phyloP scores from a whole-genome alignment of 2,888 invertebrate genomes.

The Anoncus sp. region DNA sequence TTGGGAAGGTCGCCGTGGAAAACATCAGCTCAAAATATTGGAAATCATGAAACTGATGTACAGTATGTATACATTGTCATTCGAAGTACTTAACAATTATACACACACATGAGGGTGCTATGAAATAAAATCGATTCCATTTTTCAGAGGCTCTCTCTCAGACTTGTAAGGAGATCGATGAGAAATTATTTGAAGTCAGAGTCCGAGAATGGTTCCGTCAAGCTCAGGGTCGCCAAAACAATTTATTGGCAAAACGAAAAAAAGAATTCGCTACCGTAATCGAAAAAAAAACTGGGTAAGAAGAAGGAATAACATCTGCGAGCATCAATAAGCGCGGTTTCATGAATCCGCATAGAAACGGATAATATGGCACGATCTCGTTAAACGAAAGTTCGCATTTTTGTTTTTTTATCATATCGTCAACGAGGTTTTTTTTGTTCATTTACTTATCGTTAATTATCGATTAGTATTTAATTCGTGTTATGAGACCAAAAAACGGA shows the following conservation, averaged over 20 bases:
- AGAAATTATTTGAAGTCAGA: constrained; percentile 33
- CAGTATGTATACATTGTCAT: constrained; percentile 35
- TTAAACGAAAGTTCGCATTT: no score
- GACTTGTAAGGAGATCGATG: constrained; percentile 35
- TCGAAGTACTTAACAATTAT: constrained; percentile 33
- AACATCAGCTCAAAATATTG: constrained; percentile 35
- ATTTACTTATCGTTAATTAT: constrained; percentile 22
- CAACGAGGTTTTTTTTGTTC: constrained; percentile 37
- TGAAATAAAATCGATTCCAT: constrained; percentile 33
- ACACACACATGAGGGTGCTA: constrained; percentile 28
- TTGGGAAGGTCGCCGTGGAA: constrained; percentile 40
- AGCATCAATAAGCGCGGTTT: no score
- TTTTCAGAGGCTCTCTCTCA: constrained; percentile 44
- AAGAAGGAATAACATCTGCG: no score
- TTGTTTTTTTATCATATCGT: constrained; percentile 27
- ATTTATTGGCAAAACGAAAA: constrained; percentile 32
- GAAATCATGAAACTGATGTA: constrained; percentile 36
- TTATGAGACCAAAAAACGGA: constrained; percentile 23
- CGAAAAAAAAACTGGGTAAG: no score
- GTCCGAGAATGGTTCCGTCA: constrained; percentile 48
- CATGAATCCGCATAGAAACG: constrained; percentile 15
- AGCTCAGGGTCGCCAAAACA: constrained; percentile 36
- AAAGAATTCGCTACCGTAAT: constrained; percentile 33
- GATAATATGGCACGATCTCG: no score
- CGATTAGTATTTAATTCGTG: constrained; percentile 30